Conservation (phyloP, 2,888 invertebrate species). For the Aphodius sticticus region DNA sequence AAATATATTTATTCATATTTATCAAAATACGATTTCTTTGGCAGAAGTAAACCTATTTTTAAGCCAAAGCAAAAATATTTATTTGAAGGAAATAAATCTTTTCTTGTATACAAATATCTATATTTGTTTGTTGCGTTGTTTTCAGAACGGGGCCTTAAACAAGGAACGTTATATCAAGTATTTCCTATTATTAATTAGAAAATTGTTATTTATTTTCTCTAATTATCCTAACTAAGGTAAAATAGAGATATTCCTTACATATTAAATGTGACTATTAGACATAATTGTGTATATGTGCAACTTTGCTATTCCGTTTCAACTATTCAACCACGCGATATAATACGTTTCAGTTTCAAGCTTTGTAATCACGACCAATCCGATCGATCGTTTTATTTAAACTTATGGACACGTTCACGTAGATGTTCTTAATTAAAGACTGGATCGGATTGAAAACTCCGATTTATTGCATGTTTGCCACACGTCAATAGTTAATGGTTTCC, state of each 20-base stretch:
- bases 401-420: slow-evolving; percentile 8
- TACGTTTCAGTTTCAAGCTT: not conserved
- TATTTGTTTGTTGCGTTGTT: too few species aligned
- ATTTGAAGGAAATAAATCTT: too few species aligned
- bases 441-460: slow-evolving; percentile 18
- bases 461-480: slow-evolving; percentile 22
- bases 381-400: slow-evolving; percentile 6
- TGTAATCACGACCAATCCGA: slow-evolving; percentile 23
- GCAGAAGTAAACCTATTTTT: not conserved
- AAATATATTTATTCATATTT: too few species aligned
- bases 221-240: too few species aligned
- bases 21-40: too few species aligned
- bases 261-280: not conserved
- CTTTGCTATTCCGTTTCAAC: not conserved
- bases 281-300: not conserved
- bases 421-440: slow-evolving; percentile 21
- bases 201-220: too few species aligned
- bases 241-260: not conserved
- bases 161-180: too few species aligned
- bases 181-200: too few species aligned
- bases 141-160: too few species aligned
- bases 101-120: too few species aligned
- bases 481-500: not conserved
- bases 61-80: too few species aligned
- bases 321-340: not conserved